Evolutionary conservation across 2,797 vertebrate genomes (phyloP).

Genomic region (Coendou prehensilis): DNA sequence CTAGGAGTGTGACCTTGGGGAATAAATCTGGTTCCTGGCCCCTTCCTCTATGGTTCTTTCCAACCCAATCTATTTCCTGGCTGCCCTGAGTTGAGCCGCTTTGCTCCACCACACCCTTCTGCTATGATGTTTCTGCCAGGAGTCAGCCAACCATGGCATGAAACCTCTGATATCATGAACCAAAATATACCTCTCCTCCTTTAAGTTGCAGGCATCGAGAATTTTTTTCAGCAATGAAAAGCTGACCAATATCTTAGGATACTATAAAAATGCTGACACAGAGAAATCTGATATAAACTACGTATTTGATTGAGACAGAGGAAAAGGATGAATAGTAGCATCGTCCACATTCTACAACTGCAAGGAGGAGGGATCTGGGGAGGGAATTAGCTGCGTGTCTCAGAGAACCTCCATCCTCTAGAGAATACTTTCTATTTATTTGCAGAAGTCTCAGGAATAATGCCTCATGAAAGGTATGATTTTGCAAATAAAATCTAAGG

Average conservation of each 20-base stretch:
- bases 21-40: not conserved
- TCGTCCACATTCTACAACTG: not conserved
- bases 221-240: not conserved
- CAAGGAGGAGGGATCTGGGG: not conserved
- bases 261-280: not conserved
- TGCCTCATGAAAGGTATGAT: constrained; percentile 1
- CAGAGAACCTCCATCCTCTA: not conserved
- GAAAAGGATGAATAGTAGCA: not conserved
- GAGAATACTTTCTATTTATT: constrained; percentile 19
- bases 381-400: not conserved
- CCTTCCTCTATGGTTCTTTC: not conserved
- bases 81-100: not conserved
- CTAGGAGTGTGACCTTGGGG: not conserved
- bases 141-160: not conserved
- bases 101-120: not conserved
- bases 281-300: not conserved
- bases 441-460: not conserved
- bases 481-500: constrained; percentile 3
- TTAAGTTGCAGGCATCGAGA: not conserved
- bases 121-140: not conserved
- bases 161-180: not conserved
- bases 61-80: not conserved
- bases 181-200: not conserved
- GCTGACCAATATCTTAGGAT: not conserved
- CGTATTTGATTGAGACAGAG: not conserved